phyloP scores from a whole-genome alignment of 2,888 invertebrate genomes.

The Habrosyne pyritoides region DNA sequence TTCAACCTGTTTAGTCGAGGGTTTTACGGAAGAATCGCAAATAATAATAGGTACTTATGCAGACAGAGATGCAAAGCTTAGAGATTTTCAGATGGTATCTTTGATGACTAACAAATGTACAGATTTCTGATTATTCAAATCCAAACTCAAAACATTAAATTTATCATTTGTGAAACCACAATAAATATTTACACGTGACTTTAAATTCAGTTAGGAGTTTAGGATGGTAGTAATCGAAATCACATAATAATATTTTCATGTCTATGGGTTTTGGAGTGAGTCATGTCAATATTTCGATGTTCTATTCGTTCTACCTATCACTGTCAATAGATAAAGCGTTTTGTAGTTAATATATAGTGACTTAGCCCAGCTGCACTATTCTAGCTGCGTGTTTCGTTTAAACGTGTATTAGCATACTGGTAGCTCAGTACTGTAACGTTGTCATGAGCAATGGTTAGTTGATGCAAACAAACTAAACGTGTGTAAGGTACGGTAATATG shows the following conservation, averaged over 20 bases:
- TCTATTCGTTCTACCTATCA: conserved; percentile 41
- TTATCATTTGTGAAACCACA: conserved; percentile 6
- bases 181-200: conserved; percentile 6
- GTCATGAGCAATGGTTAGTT: conserved; percentile 78
- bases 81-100: conserved; percentile 25
- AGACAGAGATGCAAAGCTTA: conserved; percentile 74
- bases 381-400: conserved; percentile 76
- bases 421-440: conserved; percentile 64
- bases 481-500: conserved; percentile 76
- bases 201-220: conserved; percentile 21
- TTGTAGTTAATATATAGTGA: conserved; percentile 63
- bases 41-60: conserved; percentile 55
- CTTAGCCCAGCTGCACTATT: conserved; percentile 73
- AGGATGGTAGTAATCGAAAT: conserved; percentile 37
- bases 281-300: conserved; percentile 35
- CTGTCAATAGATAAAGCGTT: conserved; percentile 46
- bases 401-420: conserved; percentile 77
- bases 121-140: conserved; percentile 52
- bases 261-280: conserved; percentile 42
- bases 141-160: conserved; percentile 17
- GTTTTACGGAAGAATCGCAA: conserved; percentile 55
- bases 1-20: conserved; percentile 51
- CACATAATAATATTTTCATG: conserved; percentile 13
- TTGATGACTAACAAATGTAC: conserved; percentile 25
- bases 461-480: conserved; percentile 79